phyloP scores from a whole-genome alignment of 2,888 invertebrate species.

The Drosophila koepferae region DNA sequence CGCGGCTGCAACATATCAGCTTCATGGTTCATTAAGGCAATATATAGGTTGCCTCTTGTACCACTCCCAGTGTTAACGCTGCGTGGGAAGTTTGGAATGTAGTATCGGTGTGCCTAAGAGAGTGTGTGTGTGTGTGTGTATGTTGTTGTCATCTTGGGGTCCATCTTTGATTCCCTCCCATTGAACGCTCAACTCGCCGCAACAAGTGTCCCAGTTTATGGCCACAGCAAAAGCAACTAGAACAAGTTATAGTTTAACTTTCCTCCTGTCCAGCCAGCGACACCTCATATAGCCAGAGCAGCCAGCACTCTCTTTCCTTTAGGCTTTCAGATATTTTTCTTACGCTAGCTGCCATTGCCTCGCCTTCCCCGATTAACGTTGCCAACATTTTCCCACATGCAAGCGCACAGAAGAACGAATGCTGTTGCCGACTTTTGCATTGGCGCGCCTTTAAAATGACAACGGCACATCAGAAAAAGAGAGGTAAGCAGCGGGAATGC shows the following conservation, averaged over 20 bases:
- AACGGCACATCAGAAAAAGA: constrained; percentile 52
- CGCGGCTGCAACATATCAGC: constrained; percentile 71
- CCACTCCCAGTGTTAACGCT: constrained; percentile 55
- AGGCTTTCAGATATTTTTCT: constrained; percentile 58
- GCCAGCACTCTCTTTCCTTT: constrained; percentile 56
- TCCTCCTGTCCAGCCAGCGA: constrained; percentile 69
- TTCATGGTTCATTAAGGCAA: constrained; percentile 79
- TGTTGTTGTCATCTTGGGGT: constrained; percentile 60
- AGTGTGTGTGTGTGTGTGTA: constrained; percentile 18
- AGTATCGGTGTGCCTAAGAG: constrained; percentile 8
- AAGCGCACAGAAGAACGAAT: constrained; percentile 41
- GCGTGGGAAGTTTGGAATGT: constrained; percentile 72
- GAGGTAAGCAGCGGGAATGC: constrained; percentile 3
- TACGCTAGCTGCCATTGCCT: constrained; percentile 27
- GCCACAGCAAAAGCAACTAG: constrained; percentile 56
- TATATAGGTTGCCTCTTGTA: constrained; percentile 66
- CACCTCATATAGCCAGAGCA: constrained; percentile 31
- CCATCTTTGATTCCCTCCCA: constrained; percentile 67
- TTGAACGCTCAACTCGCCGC: constrained; percentile 67
- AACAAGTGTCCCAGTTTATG: constrained; percentile 79
- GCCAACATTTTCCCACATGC: constrained; percentile 76
- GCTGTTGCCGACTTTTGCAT: constrained; percentile 56
- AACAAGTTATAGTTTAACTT: constrained; percentile 75
- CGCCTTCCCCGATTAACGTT: constrained; percentile 66
- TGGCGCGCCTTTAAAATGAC: constrained; percentile 76